Base-by-base conservation (phyloP, 2,888 invertebrate species). In the Lutraria lutraria region DNA sequence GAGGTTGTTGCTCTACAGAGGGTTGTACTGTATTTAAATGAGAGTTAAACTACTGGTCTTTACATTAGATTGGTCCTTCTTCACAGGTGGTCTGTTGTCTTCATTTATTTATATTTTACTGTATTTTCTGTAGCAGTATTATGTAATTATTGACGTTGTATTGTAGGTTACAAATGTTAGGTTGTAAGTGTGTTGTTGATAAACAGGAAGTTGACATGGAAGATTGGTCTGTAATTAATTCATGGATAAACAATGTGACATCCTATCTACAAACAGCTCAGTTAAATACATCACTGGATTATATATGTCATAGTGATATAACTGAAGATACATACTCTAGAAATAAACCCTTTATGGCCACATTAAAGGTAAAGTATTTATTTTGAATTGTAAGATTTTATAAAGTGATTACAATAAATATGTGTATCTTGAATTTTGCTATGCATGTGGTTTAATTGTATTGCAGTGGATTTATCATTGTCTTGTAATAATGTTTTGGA, bases 141-240 rank as follows among this genome's bases (percentile, higher is more conserved):
- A 43, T 43, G 2, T 43, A n/a, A 43, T 43, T 43, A 43, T 43
- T 43, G 43, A 43, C 21, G 60, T n/a, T 81, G 29, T 81, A 81
- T 81, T 72, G 25, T 83, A 94, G 94, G 76, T 86, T 95, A 12
- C n/a, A 43, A 52, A 83, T 93, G 10, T 86, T 92, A 29, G 91
- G 91, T 13, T 92, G 89, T 43, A n/a, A 76, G 29, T 72, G 91
- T 53, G 68, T 94, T 13, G 85, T 92, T 25, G 76, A 82, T 13
- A 83, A 91, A 53, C 90, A 91, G 29, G 93, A 94, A 53, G 93
- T 95, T 6, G 95, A 95, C 81, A 92, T 92, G 93, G 95, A 95
- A 85, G 94, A 95, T 81, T 94, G 94, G 94, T 81, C 92, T 21
- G 90, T 93, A 15, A 94, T 95, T 25, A 92, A 92, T 81, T 53